Conservation (phyloP, 2,797 vertebrate species). For the Masticophis lateralis region DNA sequence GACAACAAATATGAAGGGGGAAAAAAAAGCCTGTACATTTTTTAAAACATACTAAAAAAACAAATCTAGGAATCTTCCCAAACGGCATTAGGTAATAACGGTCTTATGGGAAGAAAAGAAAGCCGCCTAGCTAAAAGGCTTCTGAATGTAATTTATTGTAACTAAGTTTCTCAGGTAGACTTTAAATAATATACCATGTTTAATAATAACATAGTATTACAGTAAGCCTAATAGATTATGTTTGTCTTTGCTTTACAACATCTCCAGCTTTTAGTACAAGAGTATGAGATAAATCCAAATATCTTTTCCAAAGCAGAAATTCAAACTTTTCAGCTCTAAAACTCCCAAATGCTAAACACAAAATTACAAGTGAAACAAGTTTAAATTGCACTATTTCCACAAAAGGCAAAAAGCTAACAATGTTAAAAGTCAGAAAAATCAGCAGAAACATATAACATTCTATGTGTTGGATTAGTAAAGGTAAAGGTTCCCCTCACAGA, state of each 20-base stretch:
- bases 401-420: no score
- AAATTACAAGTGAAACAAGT: neutral
- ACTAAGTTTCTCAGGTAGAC: neutral
- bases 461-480: neutral
- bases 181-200: neutral
- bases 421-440: neutral
- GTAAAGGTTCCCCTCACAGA: no score
- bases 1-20: neutral
- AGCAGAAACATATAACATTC: neutral
- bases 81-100: neutral
- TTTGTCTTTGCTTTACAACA: neutral
- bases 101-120: neutral
- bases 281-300: neutral
- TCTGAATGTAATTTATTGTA: neutral
- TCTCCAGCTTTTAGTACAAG: neutral
- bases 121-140: neutral
- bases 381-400: neutral
- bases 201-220: neutral
- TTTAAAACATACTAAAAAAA: neutral
- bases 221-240: neutral
- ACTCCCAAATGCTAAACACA: neutral
- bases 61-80: neutral
- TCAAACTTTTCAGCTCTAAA: neutral
- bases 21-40: neutral
- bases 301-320: neutral